phyloP scores from a whole-genome alignment of 2,113 vertebrate genomes.

The Caracal caracal region DNA sequence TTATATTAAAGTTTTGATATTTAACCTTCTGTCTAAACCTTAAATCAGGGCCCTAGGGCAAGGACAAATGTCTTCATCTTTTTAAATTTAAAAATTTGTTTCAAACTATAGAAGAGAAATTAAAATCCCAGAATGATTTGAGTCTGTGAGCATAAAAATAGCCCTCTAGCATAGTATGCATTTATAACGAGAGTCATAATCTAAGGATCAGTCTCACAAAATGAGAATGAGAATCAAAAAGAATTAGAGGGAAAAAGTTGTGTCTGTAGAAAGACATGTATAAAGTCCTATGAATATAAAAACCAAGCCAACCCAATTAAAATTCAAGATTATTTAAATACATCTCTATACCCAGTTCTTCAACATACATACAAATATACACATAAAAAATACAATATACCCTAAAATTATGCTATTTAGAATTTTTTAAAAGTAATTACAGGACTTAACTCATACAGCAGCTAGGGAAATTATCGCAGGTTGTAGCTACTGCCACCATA shows the following conservation, averaged over 20 bases:
- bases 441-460: slow-evolving; percentile 75
- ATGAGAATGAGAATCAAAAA: slow-evolving; percentile 76
- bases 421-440: slow-evolving; percentile 79
- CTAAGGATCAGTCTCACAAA: slow-evolving; percentile 75
- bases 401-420: slow-evolving; percentile 76
- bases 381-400: slow-evolving; percentile 75
- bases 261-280: slow-evolving; percentile 65
- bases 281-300: slow-evolving; percentile 68
- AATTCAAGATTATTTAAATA: slow-evolving; percentile 75
- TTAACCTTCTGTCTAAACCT: slow-evolving; percentile 77
- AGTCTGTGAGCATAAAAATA: slow-evolving; percentile 71
- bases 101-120: slow-evolving; percentile 74
- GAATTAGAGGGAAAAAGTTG: slow-evolving; percentile 68
- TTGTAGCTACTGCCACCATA: slow-evolving; percentile 73
- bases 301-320: slow-evolving; percentile 73
- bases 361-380: slow-evolving; percentile 71
- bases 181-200: slow-evolving; percentile 78
- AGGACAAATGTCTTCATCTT: slow-evolving; percentile 78
- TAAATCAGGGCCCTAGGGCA: slow-evolving; percentile 66
- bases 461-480: slow-evolving; percentile 77
- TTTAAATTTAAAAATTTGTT: slow-evolving; percentile 79
- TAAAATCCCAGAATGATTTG: slow-evolving; percentile 76
- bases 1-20: slow-evolving; percentile 77
- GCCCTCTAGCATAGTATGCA: slow-evolving; percentile 74
- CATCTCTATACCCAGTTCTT: slow-evolving; percentile 35